Evolutionary conservation across 2,888 invertebrate species (phyloP), one percentile per base, ranked within the genome.

Genomic region (Mythimna lalbum): DNA sequence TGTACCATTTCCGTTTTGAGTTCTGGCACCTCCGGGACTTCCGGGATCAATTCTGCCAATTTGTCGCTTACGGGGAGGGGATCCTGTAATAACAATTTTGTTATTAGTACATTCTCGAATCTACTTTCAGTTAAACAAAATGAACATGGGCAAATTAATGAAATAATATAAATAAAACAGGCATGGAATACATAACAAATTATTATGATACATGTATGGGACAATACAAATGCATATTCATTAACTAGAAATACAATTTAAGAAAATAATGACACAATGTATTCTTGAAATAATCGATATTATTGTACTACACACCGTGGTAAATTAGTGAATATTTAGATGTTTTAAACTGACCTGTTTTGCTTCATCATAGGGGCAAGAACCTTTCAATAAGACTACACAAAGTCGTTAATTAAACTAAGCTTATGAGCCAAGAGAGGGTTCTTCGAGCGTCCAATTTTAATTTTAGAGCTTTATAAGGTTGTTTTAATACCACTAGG

Each of bases 11-110:
- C 95, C 70, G 92, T 93, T 82, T 92, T 94, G 74, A 95, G 80
- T 82, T 94, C 95, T 84, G 95, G 94, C 81, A 95, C 90, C 80
- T 92, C 90, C 61, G 95, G 93, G 66, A 95, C 87, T 85, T 95
- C 95, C 14, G 95, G 93, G 80, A 95, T 94, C 86, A 95, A 87
- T 74, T 95, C 95, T 39, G 93, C 91, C 84, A 95, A 89, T 88
- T 95, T 95, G 86, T 95, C 95, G 63, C 90, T 88, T 73, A 91
- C 87, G 7, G 91, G 87, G 69, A 93, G 78, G 39, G 89, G 82
- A 33, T 95, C 95, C 95, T 95, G 93, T 50, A 94, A 94, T 73
- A 63, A 73, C 55, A 62, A 61, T 61, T n/a, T 33, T 43, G 19
- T 9, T 33, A 47, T 78, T 27, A 71, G 36, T 69, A 59, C 31